Base-by-base conservation (phyloP, 2,113 vertebrate species). In the Ictidomys tridecemlineatus region DNA sequence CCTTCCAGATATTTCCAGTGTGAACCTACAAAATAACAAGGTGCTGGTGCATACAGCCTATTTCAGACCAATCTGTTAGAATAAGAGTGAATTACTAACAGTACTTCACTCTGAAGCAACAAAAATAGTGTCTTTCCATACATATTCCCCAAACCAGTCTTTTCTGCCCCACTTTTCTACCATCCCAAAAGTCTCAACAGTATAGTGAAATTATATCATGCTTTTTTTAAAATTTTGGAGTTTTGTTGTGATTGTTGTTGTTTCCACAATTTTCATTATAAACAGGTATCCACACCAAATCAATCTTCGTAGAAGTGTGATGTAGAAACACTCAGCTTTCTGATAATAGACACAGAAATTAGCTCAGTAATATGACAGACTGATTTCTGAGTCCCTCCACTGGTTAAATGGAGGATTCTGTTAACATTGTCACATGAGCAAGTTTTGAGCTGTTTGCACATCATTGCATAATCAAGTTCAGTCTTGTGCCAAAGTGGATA, bases 401-500 rank as follows among this genome's bases (percentile, higher is more conserved):
- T 42, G 89, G 93, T 26, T 32, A 65, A 96, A 42, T 34, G 87
- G 67, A 20, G 86, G 67, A 32, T 67, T 69, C 70, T 90, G 63
- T 91, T 78, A 87, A 79, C 16, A 34, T 0, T 63, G 4, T 5
- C 10, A 17, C 85, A n/a, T 26, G 53, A 96, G 39, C 91, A 56
- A 73, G 82, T 88, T 69, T 70, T 0, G 37, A 85, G 24, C 79
- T 94, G 45, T 95, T 91, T 92, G 39, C 17, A 85, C 0, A 12
- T 77, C n/a, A 93, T 12, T 86, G 80, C 11, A 77, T 39, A 76
- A 96, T 73, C 82, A 95, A 96, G 45, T 30, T 56, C 17, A 86
- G 20, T 79, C 83, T 69, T 45, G 22, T 61, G 63, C 45, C 80
- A 93, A 95, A 42, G 34, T 78, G 58, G 22, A 22, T 67, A 85